Percentiles rank a stretch among this genome's conserved stretches.
These are phyloP conservation scores for Drosophila grimshawi DNA, from an alignment of 1,140 invertebrate species.

Conservation along the genomic window DNA sequence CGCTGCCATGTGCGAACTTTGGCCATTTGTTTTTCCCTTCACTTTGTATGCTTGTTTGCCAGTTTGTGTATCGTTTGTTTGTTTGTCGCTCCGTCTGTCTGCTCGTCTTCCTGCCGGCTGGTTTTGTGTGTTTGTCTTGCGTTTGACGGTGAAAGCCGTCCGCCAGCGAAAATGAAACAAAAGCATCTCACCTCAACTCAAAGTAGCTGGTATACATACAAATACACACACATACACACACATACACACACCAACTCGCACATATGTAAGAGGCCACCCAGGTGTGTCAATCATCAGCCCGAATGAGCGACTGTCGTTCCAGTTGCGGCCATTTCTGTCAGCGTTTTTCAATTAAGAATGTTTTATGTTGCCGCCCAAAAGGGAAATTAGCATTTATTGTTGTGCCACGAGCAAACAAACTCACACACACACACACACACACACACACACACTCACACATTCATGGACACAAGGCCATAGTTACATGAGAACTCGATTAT, in stretches of 20 bases:
- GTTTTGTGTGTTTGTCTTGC: constrained; percentile 33
- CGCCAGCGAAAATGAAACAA: constrained; percentile 34
- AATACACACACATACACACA: background rate
- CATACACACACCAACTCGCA: background rate
- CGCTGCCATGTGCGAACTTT: constrained; percentile 52
- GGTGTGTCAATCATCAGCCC: constrained; percentile 28
- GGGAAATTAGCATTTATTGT: constrained; percentile 82
- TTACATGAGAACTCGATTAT: constrained; percentile 62
- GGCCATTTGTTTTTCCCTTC: constrained; percentile 61
- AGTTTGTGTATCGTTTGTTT: constrained; percentile 59
- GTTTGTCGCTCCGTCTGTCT: constrained; percentile 7
- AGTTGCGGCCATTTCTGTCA: constrained; percentile 62
- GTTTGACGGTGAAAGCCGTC: constrained; percentile 29
- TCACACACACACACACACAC: constrained; percentile 1
- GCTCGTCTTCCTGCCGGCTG: background rate
- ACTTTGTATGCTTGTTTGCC: constrained; percentile 59
- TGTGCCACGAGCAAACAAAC: constrained; percentile 38
- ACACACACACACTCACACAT: constrained; percentile 1
- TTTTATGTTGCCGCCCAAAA: constrained; percentile 59
- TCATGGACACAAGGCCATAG: background rate
- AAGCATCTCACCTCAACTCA: constrained; percentile 30
- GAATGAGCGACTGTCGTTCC: constrained; percentile 1
- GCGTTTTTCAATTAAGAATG: constrained; percentile 72
- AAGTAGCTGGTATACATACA: constrained; percentile 66
- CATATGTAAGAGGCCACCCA: background rate